phyloP scores from a whole-genome alignment of 2,888 invertebrate species.

The Athalia circularis region DNA sequence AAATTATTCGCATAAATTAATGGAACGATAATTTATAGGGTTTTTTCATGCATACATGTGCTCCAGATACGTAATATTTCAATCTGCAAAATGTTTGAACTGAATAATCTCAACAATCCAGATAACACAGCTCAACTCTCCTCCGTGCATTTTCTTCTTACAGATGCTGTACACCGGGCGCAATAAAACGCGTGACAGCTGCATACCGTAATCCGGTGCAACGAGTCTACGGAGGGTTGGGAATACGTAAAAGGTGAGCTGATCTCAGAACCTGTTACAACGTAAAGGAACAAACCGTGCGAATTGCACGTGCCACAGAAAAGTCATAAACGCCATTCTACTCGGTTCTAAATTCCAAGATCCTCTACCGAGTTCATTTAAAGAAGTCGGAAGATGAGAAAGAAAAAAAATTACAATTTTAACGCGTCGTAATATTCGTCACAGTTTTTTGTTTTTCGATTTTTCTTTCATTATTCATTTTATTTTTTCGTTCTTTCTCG shows the following conservation, averaged over 20 bases:
- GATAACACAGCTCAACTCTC: not conserved
- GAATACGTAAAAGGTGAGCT: slow-evolving; percentile 35
- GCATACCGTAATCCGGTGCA: slow-evolving; percentile 22
- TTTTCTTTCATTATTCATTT: too few species aligned
- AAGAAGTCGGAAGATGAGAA: too few species aligned
- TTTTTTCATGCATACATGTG: too few species aligned
- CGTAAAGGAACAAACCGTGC: slow-evolving; percentile 2
- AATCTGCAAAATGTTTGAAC: too few species aligned
- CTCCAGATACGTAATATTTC: too few species aligned
- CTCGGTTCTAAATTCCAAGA: not conserved
- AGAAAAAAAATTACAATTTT: too few species aligned
- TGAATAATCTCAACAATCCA: not conserved
- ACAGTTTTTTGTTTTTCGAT: too few species aligned
- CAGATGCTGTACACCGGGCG: not conserved
- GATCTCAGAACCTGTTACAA: slow-evolving; percentile 30
- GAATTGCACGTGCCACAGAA: slow-evolving; percentile 37
- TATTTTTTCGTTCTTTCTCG: too few species aligned
- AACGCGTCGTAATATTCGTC: too few species aligned
- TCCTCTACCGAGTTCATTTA: too few species aligned
- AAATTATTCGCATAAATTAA: too few species aligned
- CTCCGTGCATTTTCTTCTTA: not conserved
- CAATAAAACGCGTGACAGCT: slow-evolving; percentile 35
- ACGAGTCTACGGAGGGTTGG: not conserved
- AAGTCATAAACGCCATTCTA: slow-evolving; percentile 40
- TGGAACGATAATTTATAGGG: too few species aligned